Evolutionary conservation across 2,797 vertebrate species (phyloP), one percentile per base, ranked within the genome.

Genomic region (Alca torda): DNA sequence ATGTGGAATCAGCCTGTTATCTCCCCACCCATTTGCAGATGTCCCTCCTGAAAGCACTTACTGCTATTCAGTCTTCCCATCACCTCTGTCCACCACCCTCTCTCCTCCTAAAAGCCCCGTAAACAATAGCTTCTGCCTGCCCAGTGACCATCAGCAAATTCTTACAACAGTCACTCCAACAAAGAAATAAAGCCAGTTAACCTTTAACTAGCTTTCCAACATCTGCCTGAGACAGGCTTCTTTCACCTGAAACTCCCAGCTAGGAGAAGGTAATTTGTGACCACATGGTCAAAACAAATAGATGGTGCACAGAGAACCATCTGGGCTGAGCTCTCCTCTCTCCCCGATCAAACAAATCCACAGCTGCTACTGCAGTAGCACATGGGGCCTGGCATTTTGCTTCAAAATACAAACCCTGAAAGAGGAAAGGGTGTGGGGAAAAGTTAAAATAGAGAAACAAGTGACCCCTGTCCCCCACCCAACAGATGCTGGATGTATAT

Each of bases 341-440:
- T 86, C 77, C 82, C 75, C 87, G 53, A 90, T 70, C 96, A 96
- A 96, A 96, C 92, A 94, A 61, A 86, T 21, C 70, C 78, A 67
- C 91, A 95, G 87, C 87, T 96, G 95, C 69, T 82, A 4, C 68
- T 56, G 76, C 65, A 67, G 26, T 6, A 80, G 84, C 67, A 82
- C 87, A 63, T 3, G 41, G 51, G 59, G 43, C 18, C 59, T 61
- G 37, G 77, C n/a, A 68, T 48, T 94, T 59, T 59, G 30, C 77
- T 92, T 60, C 72, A 61, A 89, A 91, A 93, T 11, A 82, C 13
- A 19, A 80, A 64, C 50, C 37, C 87, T 74, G 20, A 21, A 86
- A 93, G 67, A 75, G 68, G 51, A 92, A 95, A 87, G 54, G 46
- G 45, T 2, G 0, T 13, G 35, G 41, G 64, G 57, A 59, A 57